phyloP scores from a whole-genome alignment of 2,888 invertebrate species.

The Mesorhabditis belari region DNA sequence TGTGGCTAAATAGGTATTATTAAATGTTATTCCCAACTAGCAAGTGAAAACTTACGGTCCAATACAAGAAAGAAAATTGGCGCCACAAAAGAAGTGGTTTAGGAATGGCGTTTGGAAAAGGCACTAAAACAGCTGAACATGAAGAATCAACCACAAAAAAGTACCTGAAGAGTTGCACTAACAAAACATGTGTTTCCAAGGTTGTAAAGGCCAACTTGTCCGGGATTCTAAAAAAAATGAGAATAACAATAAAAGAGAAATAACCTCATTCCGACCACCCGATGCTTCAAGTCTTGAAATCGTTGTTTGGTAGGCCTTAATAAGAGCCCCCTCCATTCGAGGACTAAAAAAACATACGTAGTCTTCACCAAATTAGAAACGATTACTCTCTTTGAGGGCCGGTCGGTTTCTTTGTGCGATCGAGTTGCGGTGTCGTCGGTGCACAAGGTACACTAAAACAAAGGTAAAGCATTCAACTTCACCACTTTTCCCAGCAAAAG shows the following conservation, averaged over 20 bases:
- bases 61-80: constrained; percentile 21
- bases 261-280: too few relatives aligned
- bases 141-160: not conserved
- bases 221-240: not conserved
- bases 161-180: constrained; percentile 24
- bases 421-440: not conserved
- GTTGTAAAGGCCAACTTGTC: not conserved
- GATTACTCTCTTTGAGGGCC: too few relatives aligned
- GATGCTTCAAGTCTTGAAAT: too few relatives aligned
- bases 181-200: constrained; percentile 8
- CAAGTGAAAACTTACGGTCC: constrained; percentile 16
- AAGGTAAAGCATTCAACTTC: too few relatives aligned
- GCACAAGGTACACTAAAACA: too few relatives aligned
- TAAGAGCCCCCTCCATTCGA: too few relatives aligned
- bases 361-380: too few relatives aligned
- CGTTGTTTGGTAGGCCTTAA: too few relatives aligned
- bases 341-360: too few relatives aligned
- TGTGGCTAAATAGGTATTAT: constrained; percentile 19
- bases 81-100: constrained; percentile 25
- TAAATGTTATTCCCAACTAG: not conserved
- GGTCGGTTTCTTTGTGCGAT: not conserved
- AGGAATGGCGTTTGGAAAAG: constrained; percentile 44
- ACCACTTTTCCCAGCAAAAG: too few relatives aligned
- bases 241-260: not conserved
- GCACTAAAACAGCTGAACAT: constrained; percentile 21